Conservation (phyloP, 2,113 vertebrate species). For the Esox niger region DNA sequence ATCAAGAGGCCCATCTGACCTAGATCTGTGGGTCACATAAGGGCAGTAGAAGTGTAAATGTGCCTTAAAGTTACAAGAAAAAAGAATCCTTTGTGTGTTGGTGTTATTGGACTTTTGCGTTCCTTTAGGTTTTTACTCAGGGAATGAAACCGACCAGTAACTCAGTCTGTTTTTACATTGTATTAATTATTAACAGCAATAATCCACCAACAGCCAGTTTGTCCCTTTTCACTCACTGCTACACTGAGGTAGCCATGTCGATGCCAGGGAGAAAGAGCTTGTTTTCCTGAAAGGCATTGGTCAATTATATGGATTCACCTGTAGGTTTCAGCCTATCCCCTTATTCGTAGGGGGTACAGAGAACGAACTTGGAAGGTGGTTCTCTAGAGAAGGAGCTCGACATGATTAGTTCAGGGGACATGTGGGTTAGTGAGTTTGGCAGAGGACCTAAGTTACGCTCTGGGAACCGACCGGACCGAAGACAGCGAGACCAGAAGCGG, state of each 20-base stretch:
- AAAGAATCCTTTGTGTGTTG: not conserved
- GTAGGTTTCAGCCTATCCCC: too few relatives aligned
- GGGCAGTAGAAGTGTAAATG: not conserved
- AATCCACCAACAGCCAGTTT: constrained; percentile 41
- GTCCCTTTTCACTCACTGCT: too few relatives aligned
- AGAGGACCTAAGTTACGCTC: constrained; percentile 16
- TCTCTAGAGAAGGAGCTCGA: not conserved
- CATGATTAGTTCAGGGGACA: constrained; percentile 20
- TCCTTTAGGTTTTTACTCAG: not conserved
- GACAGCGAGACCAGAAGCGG: constrained; percentile 12
- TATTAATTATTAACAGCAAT: constrained; percentile 73
- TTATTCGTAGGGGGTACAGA: not conserved
- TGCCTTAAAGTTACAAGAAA: not conserved
- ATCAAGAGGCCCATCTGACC: constrained; percentile 58
- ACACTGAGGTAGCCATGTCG: too few relatives aligned
- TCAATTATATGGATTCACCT: too few relatives aligned
- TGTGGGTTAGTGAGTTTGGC: constrained; percentile 37
- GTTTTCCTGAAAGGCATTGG: too few relatives aligned
- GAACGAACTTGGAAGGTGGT: too few relatives aligned
- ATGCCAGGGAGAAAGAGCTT: too few relatives aligned
- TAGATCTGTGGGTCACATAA: not conserved
- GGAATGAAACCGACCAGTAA: constrained; percentile 22
- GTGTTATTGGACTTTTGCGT: too few relatives aligned
- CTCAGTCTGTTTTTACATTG: constrained; percentile 44
- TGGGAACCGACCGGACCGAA: constrained; percentile 22